Evolutionary conservation across 1,140 invertebrate species (phyloP).

Genomic region (Limonius californicus): DNA sequence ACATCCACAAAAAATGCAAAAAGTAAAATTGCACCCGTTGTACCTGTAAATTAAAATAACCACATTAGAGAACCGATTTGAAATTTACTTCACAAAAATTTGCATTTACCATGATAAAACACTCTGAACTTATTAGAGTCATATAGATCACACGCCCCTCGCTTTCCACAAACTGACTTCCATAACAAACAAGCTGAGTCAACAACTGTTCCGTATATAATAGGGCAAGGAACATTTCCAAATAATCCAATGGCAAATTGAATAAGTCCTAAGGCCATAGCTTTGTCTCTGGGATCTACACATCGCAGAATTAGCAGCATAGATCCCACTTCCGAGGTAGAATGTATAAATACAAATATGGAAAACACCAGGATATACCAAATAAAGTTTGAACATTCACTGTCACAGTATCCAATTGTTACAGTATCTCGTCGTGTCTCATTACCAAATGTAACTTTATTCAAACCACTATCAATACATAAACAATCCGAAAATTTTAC

Average conservation of each 20-base stretch:
- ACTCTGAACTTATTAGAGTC: slow-evolving; percentile 78
- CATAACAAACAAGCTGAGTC: slow-evolving; percentile 88
- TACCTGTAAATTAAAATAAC: slow-evolving; percentile 61
- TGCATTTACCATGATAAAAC: slow-evolving; percentile 80
- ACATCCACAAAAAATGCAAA: slow-evolving; percentile 68
- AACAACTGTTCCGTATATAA: slow-evolving; percentile 87
- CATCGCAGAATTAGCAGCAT: slow-evolving; percentile 87
- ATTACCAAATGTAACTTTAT: slow-evolving; percentile 34
- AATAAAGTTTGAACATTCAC: slow-evolving; percentile 75
- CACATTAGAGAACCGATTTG: too few species aligned
- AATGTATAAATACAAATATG: slow-evolving; percentile 85
- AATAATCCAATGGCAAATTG: slow-evolving; percentile 90
- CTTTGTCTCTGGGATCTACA: slow-evolving; percentile 87
- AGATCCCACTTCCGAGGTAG: slow-evolving; percentile 86
- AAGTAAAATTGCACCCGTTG: slow-evolving; percentile 64
- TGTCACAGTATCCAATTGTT: slow-evolving; percentile 69
- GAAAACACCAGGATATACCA: slow-evolving; percentile 84
- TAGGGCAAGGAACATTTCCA: slow-evolving; percentile 90
- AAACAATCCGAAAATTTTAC: slow-evolving; percentile 70
- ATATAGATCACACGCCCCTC: slow-evolving; percentile 80
- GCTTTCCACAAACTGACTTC: slow-evolving; percentile 74
- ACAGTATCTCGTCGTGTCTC: slow-evolving; percentile 42
- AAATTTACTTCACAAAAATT: too few species aligned
- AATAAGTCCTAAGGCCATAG: slow-evolving; percentile 90
- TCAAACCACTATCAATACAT: slow-evolving; percentile 55